Base-by-base conservation (phyloP, 2,888 invertebrate species). In the Caenorhabditis uteleia region DNA sequence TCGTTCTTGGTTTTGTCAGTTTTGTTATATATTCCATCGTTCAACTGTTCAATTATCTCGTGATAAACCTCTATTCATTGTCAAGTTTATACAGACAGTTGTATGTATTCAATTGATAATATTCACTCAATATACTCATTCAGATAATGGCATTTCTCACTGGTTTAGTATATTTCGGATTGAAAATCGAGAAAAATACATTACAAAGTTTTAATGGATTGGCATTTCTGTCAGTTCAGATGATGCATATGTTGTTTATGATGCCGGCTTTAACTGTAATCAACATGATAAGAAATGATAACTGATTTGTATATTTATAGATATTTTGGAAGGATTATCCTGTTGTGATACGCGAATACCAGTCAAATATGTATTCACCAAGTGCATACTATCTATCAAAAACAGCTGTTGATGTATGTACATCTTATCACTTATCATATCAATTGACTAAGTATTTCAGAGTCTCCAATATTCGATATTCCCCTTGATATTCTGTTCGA, bases 161-260 rank as follows among this genome's bases (percentile, higher is more conserved):
- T 66, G 93, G 93, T 1, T 85, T 91, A 43, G 90, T 94, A 68
- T 95, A 91, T 85, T 90, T 90, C 82, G 90, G 90, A 0, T 92
- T 93, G 84, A 85, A 88, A 0, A 83, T 91, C 50, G 89, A 91
- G 79, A 91, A 92, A 83, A 90, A 91, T 72, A 93, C 93, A 2
- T 91, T 94, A 0, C 91, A 91, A 90, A 93, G 93, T 84, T 91
- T 93, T 72, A 93, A 92, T 83, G 93, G 93, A 36, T 91, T 90
- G 25, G 87, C 93, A 53, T 93, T 93, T 84, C 88, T 92, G 80
- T 90, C 92, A 83, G 87, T 93, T 40, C 91, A 91, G n/a, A 92
- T 91, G 83, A 91, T 92, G 90, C 93, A 93, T 6, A 93, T 94
- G 85, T 91, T 91, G 82, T 93, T 93, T 84, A 89, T 92, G 16